Percentiles rank a stretch among this genome's conserved stretches.
Evolutionary conservation across 2,888 invertebrate genomes (phyloP).

Genomic region (Aplocera efformata): DNA sequence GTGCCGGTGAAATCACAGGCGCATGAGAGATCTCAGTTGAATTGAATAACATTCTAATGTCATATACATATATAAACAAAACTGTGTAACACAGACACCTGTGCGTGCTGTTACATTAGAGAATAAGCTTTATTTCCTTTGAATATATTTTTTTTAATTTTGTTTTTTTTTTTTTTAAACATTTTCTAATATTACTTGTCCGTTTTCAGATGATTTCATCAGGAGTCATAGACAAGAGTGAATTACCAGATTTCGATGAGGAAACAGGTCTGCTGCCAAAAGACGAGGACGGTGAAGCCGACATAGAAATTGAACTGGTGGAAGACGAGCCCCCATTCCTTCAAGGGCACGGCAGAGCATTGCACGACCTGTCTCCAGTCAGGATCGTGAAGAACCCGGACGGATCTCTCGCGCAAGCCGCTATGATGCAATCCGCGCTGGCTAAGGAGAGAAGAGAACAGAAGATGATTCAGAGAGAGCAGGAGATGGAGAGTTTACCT

Average conservation of each 20-base stretch:
- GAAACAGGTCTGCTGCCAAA: slow-evolving; percentile 96
- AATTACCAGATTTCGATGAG: slow-evolving; percentile 98
- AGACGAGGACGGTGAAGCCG: slow-evolving; percentile 96
- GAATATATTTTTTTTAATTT: not conserved
- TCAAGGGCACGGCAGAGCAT: slow-evolving; percentile 93
- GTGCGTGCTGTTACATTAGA: too few relatives aligned
- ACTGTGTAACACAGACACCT: too few relatives aligned
- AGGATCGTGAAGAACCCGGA: slow-evolving; percentile 99
- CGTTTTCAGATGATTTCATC: slow-evolving; percentile 93
- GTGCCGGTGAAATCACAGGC: too few relatives aligned
- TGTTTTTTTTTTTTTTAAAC: not conserved
- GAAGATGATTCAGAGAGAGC: slow-evolving; percentile 96
- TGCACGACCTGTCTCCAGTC: slow-evolving; percentile 96
- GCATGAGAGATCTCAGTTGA: too few relatives aligned
- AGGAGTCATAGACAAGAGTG: slow-evolving; percentile 94
- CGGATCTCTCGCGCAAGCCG: slow-evolving; percentile 98
- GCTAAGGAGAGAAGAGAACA: slow-evolving; percentile 98
- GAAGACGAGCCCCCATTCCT: slow-evolving; percentile 99
- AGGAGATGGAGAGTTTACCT: slow-evolving; percentile 92
- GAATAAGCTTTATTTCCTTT: not conserved
- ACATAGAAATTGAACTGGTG: slow-evolving; percentile 99
- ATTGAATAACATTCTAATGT: too few relatives aligned
- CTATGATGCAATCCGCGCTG: slow-evolving; percentile 99
- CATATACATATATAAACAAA: too few relatives aligned
- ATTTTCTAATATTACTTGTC: too few relatives aligned